Conservation (phyloP, 2,113 vertebrate species). For the Cheilinus undulatus region DNA sequence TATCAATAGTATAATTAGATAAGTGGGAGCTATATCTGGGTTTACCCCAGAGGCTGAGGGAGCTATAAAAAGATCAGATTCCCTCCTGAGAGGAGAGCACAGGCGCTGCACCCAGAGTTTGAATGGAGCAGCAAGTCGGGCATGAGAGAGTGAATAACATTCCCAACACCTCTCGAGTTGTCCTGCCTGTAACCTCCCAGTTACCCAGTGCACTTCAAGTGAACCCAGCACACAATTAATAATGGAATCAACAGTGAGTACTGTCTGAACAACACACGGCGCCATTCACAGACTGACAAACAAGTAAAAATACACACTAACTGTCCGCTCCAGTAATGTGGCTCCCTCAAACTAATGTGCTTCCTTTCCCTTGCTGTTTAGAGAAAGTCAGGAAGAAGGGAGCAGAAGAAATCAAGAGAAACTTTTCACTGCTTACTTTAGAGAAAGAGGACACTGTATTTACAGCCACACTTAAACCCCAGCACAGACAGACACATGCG, state of each 20-base stretch:
- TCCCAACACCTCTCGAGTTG: constrained; percentile 68
- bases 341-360: constrained; percentile 42
- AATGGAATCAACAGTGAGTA: constrained; percentile 77
- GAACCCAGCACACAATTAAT: constrained; percentile 81
- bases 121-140: constrained; percentile 49
- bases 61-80: constrained; percentile 72
- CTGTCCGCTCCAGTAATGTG: constrained; percentile 6
- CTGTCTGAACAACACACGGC: constrained; percentile 47
- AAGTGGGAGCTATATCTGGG: constrained; percentile 58
- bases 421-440: constrained; percentile 37
- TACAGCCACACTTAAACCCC: constrained; percentile 40
- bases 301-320: constrained; percentile 6
- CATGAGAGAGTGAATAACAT: constrained; percentile 70
- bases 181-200: constrained; percentile 73
- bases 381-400: constrained; percentile 16
- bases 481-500: constrained; percentile 26
- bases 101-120: constrained; percentile 28
- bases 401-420: constrained; percentile 30
- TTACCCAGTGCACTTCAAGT: constrained; percentile 80
- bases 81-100: constrained; percentile 33
- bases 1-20: constrained; percentile 64
- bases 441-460: constrained; percentile 3
- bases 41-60: constrained; percentile 55
- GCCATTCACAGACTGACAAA: constrained; percentile 25
- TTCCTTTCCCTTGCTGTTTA: constrained; percentile 9